A percentile compares a stretch with the other conserved stretches of the same genome.
phyloP scores from a whole-genome alignment of 2,888 invertebrate genomes.

The Rhabditoides inermis region DNA sequence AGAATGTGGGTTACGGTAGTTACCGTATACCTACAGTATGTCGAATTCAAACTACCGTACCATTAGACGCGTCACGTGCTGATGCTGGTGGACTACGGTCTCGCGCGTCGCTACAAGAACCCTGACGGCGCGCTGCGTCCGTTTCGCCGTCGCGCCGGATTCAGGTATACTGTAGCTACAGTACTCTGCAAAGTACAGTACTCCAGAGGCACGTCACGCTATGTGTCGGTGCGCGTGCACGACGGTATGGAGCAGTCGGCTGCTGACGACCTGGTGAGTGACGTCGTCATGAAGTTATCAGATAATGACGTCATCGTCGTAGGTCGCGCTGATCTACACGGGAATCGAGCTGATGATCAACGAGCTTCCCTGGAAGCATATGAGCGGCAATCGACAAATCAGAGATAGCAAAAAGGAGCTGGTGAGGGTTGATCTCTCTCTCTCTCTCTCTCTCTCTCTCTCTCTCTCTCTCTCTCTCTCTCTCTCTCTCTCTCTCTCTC shows the following conservation, averaged over 20 bases:
- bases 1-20: conserved; percentile 10
- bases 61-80: conserved; percentile 26
- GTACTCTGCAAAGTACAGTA: neutral
- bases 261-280: conserved; percentile 27
- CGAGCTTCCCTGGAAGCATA: conserved; percentile 16
- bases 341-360: conserved; percentile 11
- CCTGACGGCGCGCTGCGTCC: conserved; percentile 20
- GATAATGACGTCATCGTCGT: too few relatives aligned
- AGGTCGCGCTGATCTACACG: neutral
- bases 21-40: too few relatives aligned
- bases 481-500: too few relatives aligned
- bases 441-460: too few relatives aligned
- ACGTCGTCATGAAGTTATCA: too few relatives aligned
- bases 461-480: too few relatives aligned
- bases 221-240: conserved; percentile 34
- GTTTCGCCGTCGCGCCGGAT: conserved; percentile 21
- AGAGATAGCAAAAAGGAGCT: neutral
- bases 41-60: neutral
- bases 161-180: conserved; percentile 3
- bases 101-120: conserved; percentile 28
- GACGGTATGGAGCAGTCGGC: conserved; percentile 18
- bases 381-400: neutral
- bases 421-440: neutral
- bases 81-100: conserved; percentile 31
- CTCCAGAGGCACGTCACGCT: conserved; percentile 32